Percentiles rank a stretch among this genome's conserved stretches.
phyloP scores from a whole-genome alignment of 2,797 vertebrate species.

The Ptychobarbus kaznakovi region DNA sequence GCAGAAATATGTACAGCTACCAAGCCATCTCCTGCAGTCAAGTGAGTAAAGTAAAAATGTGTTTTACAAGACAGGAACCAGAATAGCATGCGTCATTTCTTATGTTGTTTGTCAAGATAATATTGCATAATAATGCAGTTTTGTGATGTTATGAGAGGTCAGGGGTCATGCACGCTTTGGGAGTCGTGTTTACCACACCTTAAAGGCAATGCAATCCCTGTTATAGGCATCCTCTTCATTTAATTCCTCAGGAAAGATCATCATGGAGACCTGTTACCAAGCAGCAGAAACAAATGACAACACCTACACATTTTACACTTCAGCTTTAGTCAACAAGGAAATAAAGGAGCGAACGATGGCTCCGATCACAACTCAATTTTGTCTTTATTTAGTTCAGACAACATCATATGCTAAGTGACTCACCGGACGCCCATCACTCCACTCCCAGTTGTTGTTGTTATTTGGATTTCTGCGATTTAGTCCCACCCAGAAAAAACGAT shows the following conservation, averaged over 20 bases:
- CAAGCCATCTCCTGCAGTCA: not conserved
- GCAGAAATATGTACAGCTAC: not conserved
- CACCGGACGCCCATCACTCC: slow-evolving; percentile 91
- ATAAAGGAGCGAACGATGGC: not conserved
- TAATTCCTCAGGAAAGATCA: slow-evolving; percentile 80
- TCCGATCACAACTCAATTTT: not conserved
- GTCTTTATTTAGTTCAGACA: not conserved
- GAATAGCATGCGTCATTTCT: not conserved
- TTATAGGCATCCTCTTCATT: slow-evolving; percentile 85
- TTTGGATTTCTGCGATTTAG: slow-evolving; percentile 92
- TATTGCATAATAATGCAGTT: too few species aligned
- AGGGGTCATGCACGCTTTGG: not conserved
- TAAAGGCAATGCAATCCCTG: slow-evolving; percentile 90
- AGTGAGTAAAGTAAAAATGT: not conserved
- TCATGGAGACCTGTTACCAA: slow-evolving; percentile 83
- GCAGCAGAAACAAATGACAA: not conserved
- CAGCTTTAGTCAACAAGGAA: not conserved
- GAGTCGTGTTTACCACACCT: slow-evolving; percentile 74
- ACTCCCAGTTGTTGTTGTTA: slow-evolving; percentile 87
- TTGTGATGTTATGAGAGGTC: not conserved
- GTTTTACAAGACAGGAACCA: not conserved
- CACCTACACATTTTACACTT: not conserved
- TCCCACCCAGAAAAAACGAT: slow-evolving; percentile 92
- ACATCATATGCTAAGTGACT: slow-evolving; percentile 67
- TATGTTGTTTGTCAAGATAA: not conserved